A percentile compares a stretch with the other conserved stretches of the same genome.
These are phyloP conservation scores for Cydia fagiglandana DNA, from an alignment of 1,140 invertebrate species.

Conservation along the genomic window DNA sequence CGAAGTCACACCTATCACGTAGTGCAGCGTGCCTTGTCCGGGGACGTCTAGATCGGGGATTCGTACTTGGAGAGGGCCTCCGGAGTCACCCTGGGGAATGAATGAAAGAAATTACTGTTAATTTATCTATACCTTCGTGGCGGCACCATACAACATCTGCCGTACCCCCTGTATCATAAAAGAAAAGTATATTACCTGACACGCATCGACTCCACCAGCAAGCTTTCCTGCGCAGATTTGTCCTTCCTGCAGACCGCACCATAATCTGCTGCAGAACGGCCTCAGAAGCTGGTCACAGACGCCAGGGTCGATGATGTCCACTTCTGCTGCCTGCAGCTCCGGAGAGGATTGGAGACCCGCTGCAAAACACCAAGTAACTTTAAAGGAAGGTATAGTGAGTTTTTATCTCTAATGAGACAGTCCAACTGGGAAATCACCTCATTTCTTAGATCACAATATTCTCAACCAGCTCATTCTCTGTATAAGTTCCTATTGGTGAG, in stretches of 20 bases:
- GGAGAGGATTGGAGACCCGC: slow-evolving; percentile 42
- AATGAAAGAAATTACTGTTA: neutral
- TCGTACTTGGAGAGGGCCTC: slow-evolving; percentile 68
- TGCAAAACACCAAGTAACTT: neutral
- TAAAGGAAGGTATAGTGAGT: neutral
- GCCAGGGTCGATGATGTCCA: slow-evolving; percentile 51
- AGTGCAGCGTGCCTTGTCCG: slow-evolving; percentile 50
- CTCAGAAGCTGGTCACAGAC: slow-evolving; percentile 47
- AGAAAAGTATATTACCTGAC: slow-evolving; percentile 37
- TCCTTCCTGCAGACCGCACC: slow-evolving; percentile 42
- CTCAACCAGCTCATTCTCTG: no score
- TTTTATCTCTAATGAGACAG: no score
- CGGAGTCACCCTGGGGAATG: slow-evolving; percentile 83
- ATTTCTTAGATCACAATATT: no score
- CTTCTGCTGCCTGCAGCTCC: slow-evolving; percentile 47
- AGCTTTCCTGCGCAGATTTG: slow-evolving; percentile 48
- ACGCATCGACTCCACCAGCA: slow-evolving; percentile 45
- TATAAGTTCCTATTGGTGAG: no score
- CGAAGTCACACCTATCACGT: slow-evolving; percentile 72
- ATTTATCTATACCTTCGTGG: no score
- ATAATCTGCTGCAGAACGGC: slow-evolving; percentile 42
- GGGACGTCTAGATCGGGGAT: slow-evolving; percentile 25
- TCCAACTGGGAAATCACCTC: no score
- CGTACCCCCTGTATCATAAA: no score
- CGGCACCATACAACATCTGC: no score